Base-by-base conservation (phyloP, 2,113 vertebrate species). In the Thermophis baileyi region DNA sequence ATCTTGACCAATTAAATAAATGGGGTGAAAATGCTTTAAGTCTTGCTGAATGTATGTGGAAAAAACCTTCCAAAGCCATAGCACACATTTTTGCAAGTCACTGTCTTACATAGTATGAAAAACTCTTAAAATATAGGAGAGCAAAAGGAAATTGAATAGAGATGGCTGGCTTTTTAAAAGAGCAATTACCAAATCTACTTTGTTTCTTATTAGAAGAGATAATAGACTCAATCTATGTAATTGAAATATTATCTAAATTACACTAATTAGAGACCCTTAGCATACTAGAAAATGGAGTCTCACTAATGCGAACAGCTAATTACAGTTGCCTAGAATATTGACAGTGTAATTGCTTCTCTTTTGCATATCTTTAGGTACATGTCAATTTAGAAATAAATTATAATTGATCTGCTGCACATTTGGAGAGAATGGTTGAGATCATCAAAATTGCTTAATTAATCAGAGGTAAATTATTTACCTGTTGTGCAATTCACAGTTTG, bases 241-340 rank as follows among this genome's bases (percentile, higher is more conserved):
- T 97, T 90, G 95, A 96, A 95, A 95, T 96, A 96, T 96, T 97
- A 94, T 95, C 94, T 95, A 95, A 97, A 97, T 97, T 97, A 94
- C 93, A 89, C 89, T 97, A 97, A 97, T 97, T 96, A 96, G 89
- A 93, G 94, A 90, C 81, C 94, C 47, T 95, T 95, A 93, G 53
- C 94, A 69, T 89, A 94, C 93, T 91, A 95, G 93, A 94, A 95
- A 95, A 95, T 95, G 92, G 93, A 94, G 87, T 95, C 90, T 94
- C 95, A 94, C 94, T 96, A 96, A 96, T 95, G 96, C 55, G 49
- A 96, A 50, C 49, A 63, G 94, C 93, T 97, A 97, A 97, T 97
- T 97, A 97, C 94, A 92, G 87, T 93, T 92, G 96, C 89, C 91
- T 86, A 94, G 94, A 95, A 91, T 95, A 95, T 95, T 95, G 91